Evolutionary conservation across 2,797 vertebrate genomes (phyloP).

Genomic region (Sebastes diploproa): DNA sequence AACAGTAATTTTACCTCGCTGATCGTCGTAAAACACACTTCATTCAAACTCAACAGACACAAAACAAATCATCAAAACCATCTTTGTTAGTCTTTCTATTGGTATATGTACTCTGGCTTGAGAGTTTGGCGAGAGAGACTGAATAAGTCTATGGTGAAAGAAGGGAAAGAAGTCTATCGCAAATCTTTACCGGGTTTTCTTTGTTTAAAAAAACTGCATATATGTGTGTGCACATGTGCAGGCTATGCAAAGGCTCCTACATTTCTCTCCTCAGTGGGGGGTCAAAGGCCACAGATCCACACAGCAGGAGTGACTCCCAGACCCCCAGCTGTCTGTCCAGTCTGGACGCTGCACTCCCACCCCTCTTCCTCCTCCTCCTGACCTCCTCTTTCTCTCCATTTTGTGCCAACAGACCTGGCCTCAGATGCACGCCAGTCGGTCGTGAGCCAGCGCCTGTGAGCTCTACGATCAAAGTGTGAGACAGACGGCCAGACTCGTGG

Average conservation of each 20-base stretch:
- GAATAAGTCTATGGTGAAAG: no score
- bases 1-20: no score
- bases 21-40: no score
- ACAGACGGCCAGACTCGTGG: constrained; percentile 21
- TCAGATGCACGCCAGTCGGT: neutral
- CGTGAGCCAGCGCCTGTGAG: neutral
- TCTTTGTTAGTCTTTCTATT: no score
- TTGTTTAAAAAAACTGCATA: constrained; percentile 3
- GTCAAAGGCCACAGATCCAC: constrained; percentile 28
- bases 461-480: constrained; percentile 32
- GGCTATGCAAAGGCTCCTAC: neutral
- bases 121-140: no score
- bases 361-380: neutral
- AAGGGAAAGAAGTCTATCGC: no score
- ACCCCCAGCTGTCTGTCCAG: constrained; percentile 6
- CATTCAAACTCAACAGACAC: no score
- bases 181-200: no score
- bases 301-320: constrained; percentile 18
- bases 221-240: neutral
- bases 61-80: no score
- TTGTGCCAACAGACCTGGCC: neutral
- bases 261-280: neutral
- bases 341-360: neutral
- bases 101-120: no score
- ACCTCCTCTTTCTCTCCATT: neutral